These are phyloP conservation scores for Labrus mixtus DNA, from an alignment of 2,113 vertebrate species.

Conservation along the genomic window DNA sequence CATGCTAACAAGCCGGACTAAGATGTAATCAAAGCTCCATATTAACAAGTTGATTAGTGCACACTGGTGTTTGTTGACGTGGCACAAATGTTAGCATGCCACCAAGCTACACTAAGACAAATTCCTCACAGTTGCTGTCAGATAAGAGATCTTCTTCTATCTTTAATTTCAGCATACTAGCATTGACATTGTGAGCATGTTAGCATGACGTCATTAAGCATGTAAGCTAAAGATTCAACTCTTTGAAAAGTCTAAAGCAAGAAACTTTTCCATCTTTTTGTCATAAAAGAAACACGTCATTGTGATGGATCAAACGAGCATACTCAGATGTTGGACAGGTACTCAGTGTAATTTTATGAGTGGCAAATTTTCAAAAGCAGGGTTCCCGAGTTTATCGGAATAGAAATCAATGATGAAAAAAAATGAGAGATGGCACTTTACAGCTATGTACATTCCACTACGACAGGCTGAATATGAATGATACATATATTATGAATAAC, in stretches of 20 bases:
- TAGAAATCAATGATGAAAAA: conserved; percentile 11
- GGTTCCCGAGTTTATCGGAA: conserved; percentile 4
- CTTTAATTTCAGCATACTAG: conserved; percentile 3
- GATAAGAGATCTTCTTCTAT: too few relatives aligned
- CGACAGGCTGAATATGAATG: conserved; percentile 31
- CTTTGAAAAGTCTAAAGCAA: background rate
- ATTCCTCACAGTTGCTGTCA: background rate
- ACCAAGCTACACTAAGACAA: background rate
- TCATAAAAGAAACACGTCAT: background rate
- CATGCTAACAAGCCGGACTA: background rate
- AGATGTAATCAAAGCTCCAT: background rate
- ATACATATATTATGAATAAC: conserved; percentile 52
- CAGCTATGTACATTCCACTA: conserved; percentile 17
- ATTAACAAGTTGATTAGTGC: background rate
- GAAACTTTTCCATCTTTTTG: background rate
- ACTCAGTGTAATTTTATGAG: conserved; percentile 6
- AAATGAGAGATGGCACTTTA: conserved; percentile 7
- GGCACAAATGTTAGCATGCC: background rate
- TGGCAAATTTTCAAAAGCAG: conserved; percentile 1
- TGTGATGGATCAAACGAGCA: background rate
- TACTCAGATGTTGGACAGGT: background rate
- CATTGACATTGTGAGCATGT: background rate
- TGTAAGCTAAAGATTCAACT: background rate
- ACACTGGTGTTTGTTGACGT: background rate
- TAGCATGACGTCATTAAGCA: background rate